These are phyloP conservation scores for Naja naja DNA, from an alignment of 2,113 vertebrate genomes.

Conservation along the genomic window DNA sequence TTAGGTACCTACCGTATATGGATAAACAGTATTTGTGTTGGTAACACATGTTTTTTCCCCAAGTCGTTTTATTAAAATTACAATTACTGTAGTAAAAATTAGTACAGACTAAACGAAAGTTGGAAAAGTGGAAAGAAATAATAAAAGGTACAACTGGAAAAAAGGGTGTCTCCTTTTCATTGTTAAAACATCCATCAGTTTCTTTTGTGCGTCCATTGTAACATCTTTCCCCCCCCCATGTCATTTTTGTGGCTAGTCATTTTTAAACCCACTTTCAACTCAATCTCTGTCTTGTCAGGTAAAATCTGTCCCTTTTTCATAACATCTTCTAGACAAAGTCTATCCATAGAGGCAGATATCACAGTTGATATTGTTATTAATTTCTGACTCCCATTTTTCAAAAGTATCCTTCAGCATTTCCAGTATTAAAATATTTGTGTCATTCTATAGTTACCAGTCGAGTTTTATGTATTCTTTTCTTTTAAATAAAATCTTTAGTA, in stretches of 20 bases:
- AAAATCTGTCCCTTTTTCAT: neutral
- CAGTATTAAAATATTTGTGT: neutral
- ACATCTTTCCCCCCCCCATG: neutral
- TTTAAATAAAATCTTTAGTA: neutral
- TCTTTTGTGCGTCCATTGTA: neutral
- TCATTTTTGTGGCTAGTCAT: neutral
- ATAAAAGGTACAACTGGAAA: no score
- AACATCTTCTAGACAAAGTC: neutral
- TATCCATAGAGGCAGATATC: neutral
- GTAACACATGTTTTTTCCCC: neutral
- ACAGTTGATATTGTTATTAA: neutral
- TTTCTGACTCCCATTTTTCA: neutral
- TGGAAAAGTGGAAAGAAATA: neutral
- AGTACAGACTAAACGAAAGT: neutral
- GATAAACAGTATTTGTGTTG: neutral
- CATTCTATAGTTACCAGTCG: neutral
- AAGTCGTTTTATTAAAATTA: neutral
- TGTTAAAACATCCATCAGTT: neutral
- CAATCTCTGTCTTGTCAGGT: neutral
- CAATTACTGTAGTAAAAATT: no score
- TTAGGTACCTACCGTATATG: neutral
- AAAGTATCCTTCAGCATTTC: neutral
- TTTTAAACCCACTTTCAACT: neutral
- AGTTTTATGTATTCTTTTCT: neutral
- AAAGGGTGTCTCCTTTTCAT: neutral